A percentile compares a stretch with the other conserved stretches of the same genome.
phyloP scores from a whole-genome alignment of 2,113 vertebrate species.

The Symphodus melops region DNA sequence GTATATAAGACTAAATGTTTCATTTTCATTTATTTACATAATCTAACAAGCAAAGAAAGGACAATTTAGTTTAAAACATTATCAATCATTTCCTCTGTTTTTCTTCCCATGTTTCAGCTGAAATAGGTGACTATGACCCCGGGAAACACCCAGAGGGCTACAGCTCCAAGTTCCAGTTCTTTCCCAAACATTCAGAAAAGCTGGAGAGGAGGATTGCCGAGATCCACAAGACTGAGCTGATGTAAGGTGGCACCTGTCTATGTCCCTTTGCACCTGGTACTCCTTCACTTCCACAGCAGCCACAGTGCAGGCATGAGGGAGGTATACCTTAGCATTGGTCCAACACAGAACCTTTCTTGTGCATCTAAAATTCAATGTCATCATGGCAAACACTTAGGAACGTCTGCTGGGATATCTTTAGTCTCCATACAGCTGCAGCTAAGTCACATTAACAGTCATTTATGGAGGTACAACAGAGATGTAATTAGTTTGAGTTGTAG shows the following conservation, averaged over 20 bases:
- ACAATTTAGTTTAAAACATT: neutral
- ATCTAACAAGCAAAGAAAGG: neutral
- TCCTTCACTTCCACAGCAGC: slow-evolving; percentile 19
- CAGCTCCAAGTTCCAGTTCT: slow-evolving; percentile 99
- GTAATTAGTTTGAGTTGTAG: neutral
- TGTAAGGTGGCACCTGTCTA: slow-evolving; percentile 81
- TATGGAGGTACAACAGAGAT: neutral
- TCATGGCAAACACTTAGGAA: neutral
- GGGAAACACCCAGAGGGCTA: slow-evolving; percentile 98
- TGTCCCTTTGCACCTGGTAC: neutral
- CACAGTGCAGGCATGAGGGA: neutral
- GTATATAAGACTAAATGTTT: neutral
- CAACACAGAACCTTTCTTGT: neutral
- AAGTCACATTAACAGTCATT: too few species aligned
- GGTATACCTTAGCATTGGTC: neutral
- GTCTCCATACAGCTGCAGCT: neutral
- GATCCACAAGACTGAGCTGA: slow-evolving; percentile 96
- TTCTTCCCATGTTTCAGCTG: slow-evolving; percentile 80
- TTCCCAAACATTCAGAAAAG: slow-evolving; percentile 97
- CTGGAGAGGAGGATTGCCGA: slow-evolving; percentile 95
- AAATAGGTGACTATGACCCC: slow-evolving; percentile 96
- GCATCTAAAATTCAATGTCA: neutral
- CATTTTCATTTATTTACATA: neutral
- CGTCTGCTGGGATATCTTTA: neutral
- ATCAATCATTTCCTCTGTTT: neutral